phyloP scores from a whole-genome alignment of 2,888 invertebrate genomes.

The Zygogramma bicolorata region DNA sequence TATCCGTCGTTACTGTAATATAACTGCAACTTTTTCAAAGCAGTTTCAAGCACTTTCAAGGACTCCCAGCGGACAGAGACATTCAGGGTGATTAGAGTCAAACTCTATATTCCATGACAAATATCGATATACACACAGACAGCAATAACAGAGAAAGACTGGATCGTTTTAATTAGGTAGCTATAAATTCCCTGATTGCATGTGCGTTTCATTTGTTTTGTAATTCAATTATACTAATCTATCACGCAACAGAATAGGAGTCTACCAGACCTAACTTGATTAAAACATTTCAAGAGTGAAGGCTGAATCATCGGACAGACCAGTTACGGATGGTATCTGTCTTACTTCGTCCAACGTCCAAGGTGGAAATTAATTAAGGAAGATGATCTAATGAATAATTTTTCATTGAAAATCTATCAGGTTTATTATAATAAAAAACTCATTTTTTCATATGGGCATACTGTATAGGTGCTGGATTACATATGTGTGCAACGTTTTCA shows the following conservation, averaged over 20 bases:
- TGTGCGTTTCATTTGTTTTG: constrained; percentile 30
- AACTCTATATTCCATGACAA: constrained; percentile 30
- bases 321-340: constrained; percentile 8
- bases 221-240: constrained; percentile 30
- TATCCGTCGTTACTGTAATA: no score
- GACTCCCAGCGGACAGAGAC: constrained; percentile 34
- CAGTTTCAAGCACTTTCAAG: constrained; percentile 8
- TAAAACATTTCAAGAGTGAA: constrained; percentile 19
- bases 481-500: no score
- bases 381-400: constrained; percentile 1
- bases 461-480: no score
- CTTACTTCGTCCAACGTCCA: neutral
- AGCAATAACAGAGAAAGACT: constrained; percentile 10
- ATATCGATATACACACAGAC: neutral
- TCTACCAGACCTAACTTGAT: constrained; percentile 16
- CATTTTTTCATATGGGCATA: neutral
- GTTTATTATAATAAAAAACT: neutral
- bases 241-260: constrained; percentile 4
- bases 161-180: constrained; percentile 27
- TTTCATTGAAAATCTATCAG: neutral
- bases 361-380: neutral
- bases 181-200: constrained; percentile 24
- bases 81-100: constrained; percentile 30
- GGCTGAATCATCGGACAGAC: neutral
- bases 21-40: neutral